Percentiles rank a stretch among this genome's conserved stretches.
Conservation (phyloP, 2,113 vertebrate species). For the Aix galericulata region DNA sequence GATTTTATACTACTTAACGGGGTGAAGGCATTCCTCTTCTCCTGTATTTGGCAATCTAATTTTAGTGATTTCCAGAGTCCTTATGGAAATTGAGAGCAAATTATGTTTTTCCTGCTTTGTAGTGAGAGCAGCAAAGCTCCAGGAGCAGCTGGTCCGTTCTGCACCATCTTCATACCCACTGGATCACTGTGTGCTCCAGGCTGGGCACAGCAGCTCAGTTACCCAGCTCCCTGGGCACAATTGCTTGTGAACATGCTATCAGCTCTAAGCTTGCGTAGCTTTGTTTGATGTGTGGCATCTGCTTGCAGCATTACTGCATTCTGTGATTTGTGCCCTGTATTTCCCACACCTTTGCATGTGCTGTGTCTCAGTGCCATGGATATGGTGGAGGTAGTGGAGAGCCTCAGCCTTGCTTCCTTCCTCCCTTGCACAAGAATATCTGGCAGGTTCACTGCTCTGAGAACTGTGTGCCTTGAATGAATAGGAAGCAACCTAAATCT, state of each 20-base stretch:
- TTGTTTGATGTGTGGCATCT: slow-evolving; percentile 55
- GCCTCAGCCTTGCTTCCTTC: background rate
- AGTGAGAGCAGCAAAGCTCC: slow-evolving; percentile 25
- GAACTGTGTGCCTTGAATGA: background rate
- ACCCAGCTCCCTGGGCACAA: background rate
- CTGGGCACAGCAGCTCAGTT: background rate
- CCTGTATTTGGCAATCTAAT: slow-evolving; percentile 11
- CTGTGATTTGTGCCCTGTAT: slow-evolving; percentile 59
- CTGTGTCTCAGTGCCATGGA: slow-evolving; percentile 35
- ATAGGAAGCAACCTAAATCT: background rate
- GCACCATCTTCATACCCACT: background rate
- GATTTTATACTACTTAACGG: slow-evolving; percentile 1
- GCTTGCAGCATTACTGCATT: slow-evolving; percentile 61
- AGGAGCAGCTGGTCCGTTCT: background rate
- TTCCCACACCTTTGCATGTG: slow-evolving; percentile 50
- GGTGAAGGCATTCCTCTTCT: slow-evolving; percentile 19
- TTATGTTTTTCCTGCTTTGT: background rate
- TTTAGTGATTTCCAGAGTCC: slow-evolving; percentile 10
- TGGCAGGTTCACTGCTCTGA: background rate
- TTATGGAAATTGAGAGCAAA: slow-evolving; percentile 27
- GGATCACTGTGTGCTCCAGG: background rate
- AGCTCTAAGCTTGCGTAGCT: slow-evolving; percentile 35
- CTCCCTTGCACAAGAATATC: background rate
- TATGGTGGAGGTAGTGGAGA: background rate
- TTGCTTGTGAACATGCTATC: background rate